These are phyloP conservation scores for Pachymerium ferrugineum DNA, from an alignment of 2,888 invertebrate genomes.

Conservation along the genomic window DNA sequence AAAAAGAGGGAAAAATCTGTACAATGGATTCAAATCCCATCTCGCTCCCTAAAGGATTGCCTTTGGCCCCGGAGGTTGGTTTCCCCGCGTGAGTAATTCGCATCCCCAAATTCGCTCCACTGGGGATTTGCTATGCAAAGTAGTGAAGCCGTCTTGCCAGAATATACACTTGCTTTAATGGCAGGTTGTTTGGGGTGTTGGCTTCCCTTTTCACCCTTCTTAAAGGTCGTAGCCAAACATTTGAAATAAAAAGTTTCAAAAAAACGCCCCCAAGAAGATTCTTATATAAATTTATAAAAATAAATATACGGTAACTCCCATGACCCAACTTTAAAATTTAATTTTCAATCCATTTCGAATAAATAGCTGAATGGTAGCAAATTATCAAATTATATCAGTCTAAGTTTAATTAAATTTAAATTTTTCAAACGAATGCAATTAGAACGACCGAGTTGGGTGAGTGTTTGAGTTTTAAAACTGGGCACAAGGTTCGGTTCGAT, in stretches of 20 bases:
- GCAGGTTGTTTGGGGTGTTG: slow-evolving; percentile 27
- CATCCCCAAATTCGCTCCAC: slow-evolving; percentile 23
- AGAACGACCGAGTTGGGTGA: not conserved
- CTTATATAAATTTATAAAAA: too few relatives aligned
- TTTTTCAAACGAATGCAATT: not conserved
- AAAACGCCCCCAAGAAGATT: too few relatives aligned
- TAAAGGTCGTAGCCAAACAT: slow-evolving; percentile 27
- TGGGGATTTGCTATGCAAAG: slow-evolving; percentile 27
- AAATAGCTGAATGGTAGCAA: not conserved
- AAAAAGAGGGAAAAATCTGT: slow-evolving; percentile 10
- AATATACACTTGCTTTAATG: slow-evolving; percentile 27
- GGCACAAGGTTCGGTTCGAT: not conserved
- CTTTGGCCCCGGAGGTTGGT: slow-evolving; percentile 19
- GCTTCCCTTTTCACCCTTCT: slow-evolving; percentile 25
- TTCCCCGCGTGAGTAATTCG: slow-evolving; percentile 22
- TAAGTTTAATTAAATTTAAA: not conserved
- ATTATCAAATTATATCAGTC: not conserved
- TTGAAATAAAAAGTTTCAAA: not conserved
- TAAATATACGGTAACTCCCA: too few relatives aligned
- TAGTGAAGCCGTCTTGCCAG: slow-evolving; percentile 23
- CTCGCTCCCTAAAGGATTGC: slow-evolving; percentile 10
- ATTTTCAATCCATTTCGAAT: too few relatives aligned
- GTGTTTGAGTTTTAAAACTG: not conserved
- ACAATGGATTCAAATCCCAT: slow-evolving; percentile 27
- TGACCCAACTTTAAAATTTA: not conserved